phyloP scores from a whole-genome alignment of 1,140 invertebrate genomes.

The Saxidomus purpurata region DNA sequence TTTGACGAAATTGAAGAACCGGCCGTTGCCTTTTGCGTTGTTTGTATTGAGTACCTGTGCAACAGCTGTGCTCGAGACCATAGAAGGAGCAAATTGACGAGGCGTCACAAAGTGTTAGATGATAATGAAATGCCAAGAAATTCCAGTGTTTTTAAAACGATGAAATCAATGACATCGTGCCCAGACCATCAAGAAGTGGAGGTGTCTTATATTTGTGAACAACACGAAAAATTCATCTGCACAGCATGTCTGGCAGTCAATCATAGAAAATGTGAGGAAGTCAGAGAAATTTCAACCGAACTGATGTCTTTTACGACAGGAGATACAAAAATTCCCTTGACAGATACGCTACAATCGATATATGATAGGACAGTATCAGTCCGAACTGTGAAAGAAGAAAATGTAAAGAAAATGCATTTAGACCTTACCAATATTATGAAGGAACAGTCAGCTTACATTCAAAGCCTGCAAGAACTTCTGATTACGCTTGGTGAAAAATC shows the following conservation, averaged over 20 bases:
- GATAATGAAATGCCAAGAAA: slow-evolving; percentile 11
- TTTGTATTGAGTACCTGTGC: slow-evolving; percentile 33
- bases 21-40: slow-evolving; percentile 3
- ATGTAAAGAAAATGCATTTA: not conserved
- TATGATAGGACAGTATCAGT: not conserved
- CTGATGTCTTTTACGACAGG: too few relatives aligned
- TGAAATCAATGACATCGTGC: not conserved
- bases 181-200: slow-evolving; percentile 10
- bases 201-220: slow-evolving; percentile 16
- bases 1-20: slow-evolving; percentile 14
- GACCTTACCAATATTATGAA: not conserved
- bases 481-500: not conserved
- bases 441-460: not conserved
- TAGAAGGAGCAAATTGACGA: slow-evolving; percentile 20
- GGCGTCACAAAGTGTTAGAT: not conserved
- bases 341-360: not conserved
- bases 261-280: slow-evolving; percentile 42
- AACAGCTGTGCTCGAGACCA: not conserved
- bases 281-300: not conserved
- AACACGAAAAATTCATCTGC: slow-evolving; percentile 31
- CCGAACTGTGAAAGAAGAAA: not conserved
- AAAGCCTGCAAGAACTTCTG: not conserved
- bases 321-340: not conserved
- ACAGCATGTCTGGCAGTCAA: slow-evolving; percentile 15
- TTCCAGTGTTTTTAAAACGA: not conserved